Evolutionary conservation across 2,797 vertebrate genomes (phyloP).

Genomic region (Pterois miles): DNA sequence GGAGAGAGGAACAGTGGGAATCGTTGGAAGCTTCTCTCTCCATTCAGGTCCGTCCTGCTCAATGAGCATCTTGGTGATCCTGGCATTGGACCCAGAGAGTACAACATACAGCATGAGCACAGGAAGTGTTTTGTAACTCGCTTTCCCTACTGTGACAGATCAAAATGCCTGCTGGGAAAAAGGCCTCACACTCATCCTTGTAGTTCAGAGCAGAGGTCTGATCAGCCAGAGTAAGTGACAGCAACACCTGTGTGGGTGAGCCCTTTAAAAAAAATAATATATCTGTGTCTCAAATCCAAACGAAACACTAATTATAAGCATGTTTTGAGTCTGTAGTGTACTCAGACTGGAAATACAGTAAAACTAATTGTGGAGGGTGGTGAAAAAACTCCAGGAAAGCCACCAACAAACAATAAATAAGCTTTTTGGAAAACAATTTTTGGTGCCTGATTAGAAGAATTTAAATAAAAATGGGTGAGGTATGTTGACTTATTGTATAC

Average conservation of each 20-base stretch:
- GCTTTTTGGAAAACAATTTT: not conserved
- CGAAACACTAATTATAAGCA: not conserved
- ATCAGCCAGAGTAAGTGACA: not conserved
- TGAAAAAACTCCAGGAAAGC: not conserved
- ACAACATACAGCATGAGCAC: not conserved
- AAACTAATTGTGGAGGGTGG: not conserved
- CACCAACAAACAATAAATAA: not conserved
- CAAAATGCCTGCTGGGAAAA: not conserved
- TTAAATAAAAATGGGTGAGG: not conserved
- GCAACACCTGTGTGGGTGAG: not conserved
- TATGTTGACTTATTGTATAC: not conserved
- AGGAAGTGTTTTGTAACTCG: no score
- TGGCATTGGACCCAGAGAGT: slow-evolving; percentile 54
- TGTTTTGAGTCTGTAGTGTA: not conserved
- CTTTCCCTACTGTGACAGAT: not conserved
- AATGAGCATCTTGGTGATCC: slow-evolving; percentile 93
- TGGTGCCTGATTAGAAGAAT: not conserved
- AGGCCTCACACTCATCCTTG: not conserved
- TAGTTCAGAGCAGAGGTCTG: not conserved
- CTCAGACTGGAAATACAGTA: not conserved
- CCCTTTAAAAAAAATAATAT: not conserved
- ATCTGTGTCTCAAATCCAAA: not conserved
- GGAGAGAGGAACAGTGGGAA: slow-evolving; percentile 89
- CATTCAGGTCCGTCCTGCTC: slow-evolving; percentile 91
- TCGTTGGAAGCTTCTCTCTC: slow-evolving; percentile 91